Evolutionary conservation across 2,888 invertebrate species (phyloP).

Genomic region (Cyrtodaria siliqua): DNA sequence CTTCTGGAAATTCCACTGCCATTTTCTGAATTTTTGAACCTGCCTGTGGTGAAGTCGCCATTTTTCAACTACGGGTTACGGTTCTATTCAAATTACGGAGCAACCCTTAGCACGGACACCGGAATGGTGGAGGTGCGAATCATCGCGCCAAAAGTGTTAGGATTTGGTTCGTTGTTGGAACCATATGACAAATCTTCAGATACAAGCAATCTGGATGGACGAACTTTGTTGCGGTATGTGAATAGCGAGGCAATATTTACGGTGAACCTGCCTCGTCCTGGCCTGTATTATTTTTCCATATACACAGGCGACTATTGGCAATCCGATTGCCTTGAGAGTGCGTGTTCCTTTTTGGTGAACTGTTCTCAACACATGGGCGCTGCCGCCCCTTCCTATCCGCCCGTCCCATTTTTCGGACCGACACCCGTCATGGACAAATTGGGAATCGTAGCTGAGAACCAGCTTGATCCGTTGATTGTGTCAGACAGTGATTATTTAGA

Average conservation of each 20-base stretch:
- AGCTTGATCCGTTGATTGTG: constrained; percentile 79
- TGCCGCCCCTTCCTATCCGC: constrained; percentile 78
- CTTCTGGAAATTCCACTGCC: constrained; percentile 86
- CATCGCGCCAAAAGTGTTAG: constrained; percentile 79
- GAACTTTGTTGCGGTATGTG: constrained; percentile 78
- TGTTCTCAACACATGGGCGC: constrained; percentile 75
- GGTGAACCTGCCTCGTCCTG: constrained; percentile 85
- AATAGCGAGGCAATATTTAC: constrained; percentile 84
- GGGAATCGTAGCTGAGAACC: constrained; percentile 73
- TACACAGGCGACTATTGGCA: constrained; percentile 84
- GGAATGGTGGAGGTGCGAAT: constrained; percentile 83
- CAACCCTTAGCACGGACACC: constrained; percentile 77
- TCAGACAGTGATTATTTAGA: constrained; percentile 80
- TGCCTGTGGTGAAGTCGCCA: constrained; percentile 86
- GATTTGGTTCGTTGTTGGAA: constrained; percentile 80
- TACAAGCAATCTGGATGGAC: constrained; percentile 74
- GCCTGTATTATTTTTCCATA: constrained; percentile 86
- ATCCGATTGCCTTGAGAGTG: constrained; percentile 83
- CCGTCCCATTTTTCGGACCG: constrained; percentile 82
- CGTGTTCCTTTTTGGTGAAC: constrained; percentile 82
- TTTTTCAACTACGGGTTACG: constrained; percentile 85
- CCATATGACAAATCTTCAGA: constrained; percentile 74
- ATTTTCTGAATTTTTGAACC: constrained; percentile 86
- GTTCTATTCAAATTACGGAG: constrained; percentile 82
- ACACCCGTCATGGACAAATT: constrained; percentile 80